A percentile compares a stretch with the other conserved stretches of the same genome.
These are phyloP conservation scores for Euspilapteryx auroguttella DNA, from an alignment of 2,888 invertebrate genomes.

Conservation along the genomic window DNA sequence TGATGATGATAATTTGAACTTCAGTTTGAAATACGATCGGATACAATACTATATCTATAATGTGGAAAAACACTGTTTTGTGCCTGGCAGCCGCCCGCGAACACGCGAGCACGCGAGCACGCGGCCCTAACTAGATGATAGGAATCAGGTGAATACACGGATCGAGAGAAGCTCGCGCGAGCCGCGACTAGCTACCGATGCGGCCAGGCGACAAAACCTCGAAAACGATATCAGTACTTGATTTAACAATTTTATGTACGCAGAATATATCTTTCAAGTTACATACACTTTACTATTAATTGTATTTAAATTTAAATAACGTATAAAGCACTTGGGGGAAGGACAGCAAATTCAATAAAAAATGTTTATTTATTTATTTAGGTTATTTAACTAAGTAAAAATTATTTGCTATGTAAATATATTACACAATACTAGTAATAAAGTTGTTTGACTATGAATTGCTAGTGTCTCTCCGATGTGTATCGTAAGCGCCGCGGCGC, in stretches of 20 bases:
- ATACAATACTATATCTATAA: conserved; percentile 9
- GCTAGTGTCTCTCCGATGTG: conserved; percentile 48
- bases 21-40: too few species aligned
- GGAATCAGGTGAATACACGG: too few species aligned
- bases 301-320: conserved; percentile 59
- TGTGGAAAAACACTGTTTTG: conserved; percentile 14
- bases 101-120: too few species aligned
- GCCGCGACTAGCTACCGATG: too few species aligned
- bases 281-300: conserved; percentile 52
- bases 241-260: conserved; percentile 48
- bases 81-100: too few species aligned
- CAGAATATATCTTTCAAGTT: conserved; percentile 52
- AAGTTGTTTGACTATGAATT: conserved; percentile 50
- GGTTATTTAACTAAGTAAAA: conserved; percentile 59
- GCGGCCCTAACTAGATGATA: too few species aligned
- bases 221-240: conserved; percentile 26
- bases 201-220: conserved; percentile 44
- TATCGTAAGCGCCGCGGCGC: conserved; percentile 6
- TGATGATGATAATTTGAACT: too few species aligned
- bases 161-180: too few species aligned
- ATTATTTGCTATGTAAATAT: conserved; percentile 60
- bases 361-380: conserved; percentile 56
- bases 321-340: conserved; percentile 64
- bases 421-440: conserved; percentile 58
- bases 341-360: conserved; percentile 64